phyloP scores from a whole-genome alignment of 2,113 vertebrate species.

The Thunnus thynnus region DNA sequence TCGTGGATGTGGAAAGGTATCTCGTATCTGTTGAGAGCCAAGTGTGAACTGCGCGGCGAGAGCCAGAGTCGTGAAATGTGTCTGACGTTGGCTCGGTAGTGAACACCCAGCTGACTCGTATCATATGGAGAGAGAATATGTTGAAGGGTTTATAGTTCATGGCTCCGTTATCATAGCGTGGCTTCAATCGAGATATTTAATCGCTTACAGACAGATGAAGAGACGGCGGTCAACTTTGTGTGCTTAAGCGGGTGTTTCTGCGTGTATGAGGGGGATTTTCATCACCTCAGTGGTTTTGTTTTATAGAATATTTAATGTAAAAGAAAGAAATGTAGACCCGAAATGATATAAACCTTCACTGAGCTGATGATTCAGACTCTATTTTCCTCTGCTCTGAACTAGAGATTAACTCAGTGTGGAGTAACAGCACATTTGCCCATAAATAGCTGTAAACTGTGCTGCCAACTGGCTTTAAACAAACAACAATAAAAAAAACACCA shows the following conservation, averaged over 20 bases:
- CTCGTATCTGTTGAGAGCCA: slow-evolving; percentile 16
- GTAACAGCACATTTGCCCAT: slow-evolving; percentile 11
- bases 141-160: slow-evolving; percentile 46
- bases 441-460: slow-evolving; percentile 31
- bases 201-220: slow-evolving; percentile 28
- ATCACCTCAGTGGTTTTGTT: neutral
- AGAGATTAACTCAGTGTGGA: neutral
- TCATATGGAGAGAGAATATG: slow-evolving; percentile 29
- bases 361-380: too few relatives aligned
- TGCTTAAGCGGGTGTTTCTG: neutral
- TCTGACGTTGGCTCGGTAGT: slow-evolving; percentile 16
- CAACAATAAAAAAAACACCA: slow-evolving; percentile 11
- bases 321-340: neutral
- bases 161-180: slow-evolving; percentile 48
- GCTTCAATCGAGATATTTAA: slow-evolving; percentile 35
- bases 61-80: slow-evolving; percentile 27
- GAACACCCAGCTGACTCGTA: slow-evolving; percentile 45
- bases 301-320: slow-evolving; percentile 7
- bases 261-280: neutral
- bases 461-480: slow-evolving; percentile 30
- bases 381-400: neutral
- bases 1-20: slow-evolving; percentile 35
- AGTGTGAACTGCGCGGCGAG: slow-evolving; percentile 20
- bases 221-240: neutral
- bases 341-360: too few relatives aligned